These are phyloP conservation scores for Cydia pomonella DNA, from an alignment of 1,140 invertebrate species.

Conservation along the genomic window DNA sequence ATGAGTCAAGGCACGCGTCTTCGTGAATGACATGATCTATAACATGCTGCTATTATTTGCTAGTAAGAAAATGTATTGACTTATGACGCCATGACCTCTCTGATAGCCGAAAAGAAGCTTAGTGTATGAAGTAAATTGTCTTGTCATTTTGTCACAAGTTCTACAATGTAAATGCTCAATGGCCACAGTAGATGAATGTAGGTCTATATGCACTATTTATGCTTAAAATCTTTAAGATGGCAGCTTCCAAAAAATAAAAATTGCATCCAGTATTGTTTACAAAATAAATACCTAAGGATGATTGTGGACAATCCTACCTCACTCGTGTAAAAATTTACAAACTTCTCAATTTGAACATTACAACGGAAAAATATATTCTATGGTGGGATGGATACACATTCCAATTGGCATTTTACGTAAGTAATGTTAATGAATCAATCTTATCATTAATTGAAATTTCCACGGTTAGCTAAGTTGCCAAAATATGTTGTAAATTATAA, in stretches of 20 bases:
- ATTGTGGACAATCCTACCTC: too few relatives aligned
- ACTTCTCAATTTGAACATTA: too few relatives aligned
- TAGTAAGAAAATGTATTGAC: neutral
- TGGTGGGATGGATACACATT: too few relatives aligned
- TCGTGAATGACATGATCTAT: too few relatives aligned
- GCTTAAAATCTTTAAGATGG: neutral
- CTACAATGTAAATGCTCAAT: conserved; percentile 18
- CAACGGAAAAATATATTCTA: too few relatives aligned
- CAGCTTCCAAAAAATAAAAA: neutral
- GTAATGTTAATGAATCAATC: neutral
- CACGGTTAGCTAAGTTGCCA: neutral
- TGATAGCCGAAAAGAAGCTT: conserved; percentile 17
- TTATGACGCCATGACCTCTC: conserved; percentile 7
- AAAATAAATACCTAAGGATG: too few relatives aligned
- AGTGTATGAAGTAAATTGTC: neutral
- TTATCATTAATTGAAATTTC: neutral
- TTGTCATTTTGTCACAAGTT: conserved; percentile 20
- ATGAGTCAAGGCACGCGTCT: too few relatives aligned
- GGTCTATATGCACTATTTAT: conserved; percentile 9
- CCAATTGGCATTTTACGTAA: too few relatives aligned
- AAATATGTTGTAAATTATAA: conserved; percentile 18
- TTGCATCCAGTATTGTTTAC: neutral
- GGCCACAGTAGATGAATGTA: conserved; percentile 1
- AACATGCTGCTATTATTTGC: neutral
- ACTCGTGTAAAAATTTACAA: too few relatives aligned